Evolutionary conservation across 2,888 invertebrate species (phyloP).

Genomic region (Dynastes grantii): DNA sequence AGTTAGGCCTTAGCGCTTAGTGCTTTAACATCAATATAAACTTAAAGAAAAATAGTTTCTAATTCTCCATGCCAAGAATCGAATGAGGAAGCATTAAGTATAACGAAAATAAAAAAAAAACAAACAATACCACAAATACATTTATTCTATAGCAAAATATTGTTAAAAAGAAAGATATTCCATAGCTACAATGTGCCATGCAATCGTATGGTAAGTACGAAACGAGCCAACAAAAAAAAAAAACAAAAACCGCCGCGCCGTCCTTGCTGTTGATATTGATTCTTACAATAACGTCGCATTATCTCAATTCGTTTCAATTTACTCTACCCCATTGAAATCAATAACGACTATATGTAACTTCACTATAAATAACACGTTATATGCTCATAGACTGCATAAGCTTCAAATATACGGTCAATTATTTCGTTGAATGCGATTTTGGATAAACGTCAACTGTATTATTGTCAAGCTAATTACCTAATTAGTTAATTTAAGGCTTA

Average conservation of each 20-base stretch:
- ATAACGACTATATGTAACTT: neutral
- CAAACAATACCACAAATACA: neutral
- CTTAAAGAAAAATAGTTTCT: neutral
- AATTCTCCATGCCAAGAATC: neutral
- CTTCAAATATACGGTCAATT: neutral
- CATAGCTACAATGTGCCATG: too few species aligned
- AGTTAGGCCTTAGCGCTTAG: neutral
- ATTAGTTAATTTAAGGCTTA: neutral
- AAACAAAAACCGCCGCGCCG: neutral
- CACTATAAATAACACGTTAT: slow-evolving; percentile 20
- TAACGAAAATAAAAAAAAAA: neutral
- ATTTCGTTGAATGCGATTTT: neutral
- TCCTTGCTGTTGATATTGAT: neutral
- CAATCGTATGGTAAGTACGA: too few species aligned
- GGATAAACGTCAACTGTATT: neutral
- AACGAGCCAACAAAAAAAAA: neutral
- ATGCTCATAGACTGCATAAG: neutral
- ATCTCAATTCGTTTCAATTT: slow-evolving; percentile 11
- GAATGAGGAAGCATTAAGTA: neutral
- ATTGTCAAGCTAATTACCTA: neutral
- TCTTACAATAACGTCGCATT: neutral
- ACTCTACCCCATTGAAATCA: slow-evolving; percentile 12
- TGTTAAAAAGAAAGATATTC: too few species aligned
- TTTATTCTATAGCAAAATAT: neutral
- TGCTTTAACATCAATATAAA: neutral